Evolutionary conservation across 2,888 invertebrate species (phyloP).

Genomic region (Patella ulyssiponensis): DNA sequence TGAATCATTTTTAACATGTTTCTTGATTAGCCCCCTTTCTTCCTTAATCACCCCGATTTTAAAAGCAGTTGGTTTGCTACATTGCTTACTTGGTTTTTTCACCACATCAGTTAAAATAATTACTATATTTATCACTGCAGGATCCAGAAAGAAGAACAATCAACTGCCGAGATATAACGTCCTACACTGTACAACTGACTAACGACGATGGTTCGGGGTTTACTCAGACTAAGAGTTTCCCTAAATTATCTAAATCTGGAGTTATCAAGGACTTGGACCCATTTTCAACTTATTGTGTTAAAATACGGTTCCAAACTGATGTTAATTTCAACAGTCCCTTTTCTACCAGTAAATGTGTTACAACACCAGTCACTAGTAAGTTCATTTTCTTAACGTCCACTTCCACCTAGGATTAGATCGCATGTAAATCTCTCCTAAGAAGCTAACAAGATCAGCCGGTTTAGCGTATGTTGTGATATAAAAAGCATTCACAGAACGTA

Average conservation of each 20-base stretch:
- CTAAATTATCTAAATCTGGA: conserved; percentile 33
- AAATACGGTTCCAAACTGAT: conserved; percentile 53
- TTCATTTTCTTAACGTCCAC: background rate
- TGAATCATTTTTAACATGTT: no score
- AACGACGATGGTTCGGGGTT: conserved; percentile 15
- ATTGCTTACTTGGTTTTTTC: no score
- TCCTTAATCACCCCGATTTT: no score
- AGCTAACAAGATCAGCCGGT: no score
- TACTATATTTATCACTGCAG: background rate
- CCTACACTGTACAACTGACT: conserved; percentile 20
- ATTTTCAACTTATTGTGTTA: conserved; percentile 57
- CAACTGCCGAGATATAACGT: conserved; percentile 21
- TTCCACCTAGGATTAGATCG: background rate
- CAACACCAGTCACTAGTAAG: conserved; percentile 58
- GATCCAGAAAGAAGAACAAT: conserved; percentile 15
- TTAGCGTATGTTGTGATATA: no score
- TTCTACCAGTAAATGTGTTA: conserved; percentile 51
- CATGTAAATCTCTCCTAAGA: no score
- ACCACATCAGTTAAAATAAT: no score
- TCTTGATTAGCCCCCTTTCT: no score
- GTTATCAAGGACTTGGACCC: conserved; percentile 53
- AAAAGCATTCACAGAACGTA: no score
- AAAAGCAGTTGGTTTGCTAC: no score
- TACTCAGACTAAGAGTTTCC: conserved; percentile 23
- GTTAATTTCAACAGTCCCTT: conserved; percentile 49